These are phyloP conservation scores for Sweltsa coloradensis DNA, from an alignment of 1,140 invertebrate genomes.

Conservation along the genomic window DNA sequence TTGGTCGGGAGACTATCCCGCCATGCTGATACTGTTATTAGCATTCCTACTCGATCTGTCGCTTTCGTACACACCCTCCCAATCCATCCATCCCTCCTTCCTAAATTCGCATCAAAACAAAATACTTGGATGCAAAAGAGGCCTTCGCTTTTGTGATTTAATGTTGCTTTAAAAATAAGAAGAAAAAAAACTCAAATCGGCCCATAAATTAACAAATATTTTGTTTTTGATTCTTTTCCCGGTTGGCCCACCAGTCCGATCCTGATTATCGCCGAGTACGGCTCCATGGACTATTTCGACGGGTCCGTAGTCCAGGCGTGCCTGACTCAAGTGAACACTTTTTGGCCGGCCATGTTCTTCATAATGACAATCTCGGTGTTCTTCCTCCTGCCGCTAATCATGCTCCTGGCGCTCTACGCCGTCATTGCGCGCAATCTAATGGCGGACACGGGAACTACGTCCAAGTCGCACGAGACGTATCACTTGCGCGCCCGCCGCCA, in stretches of 20 bases:
- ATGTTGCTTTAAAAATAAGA: too few relatives aligned
- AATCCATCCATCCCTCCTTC: too few relatives aligned
- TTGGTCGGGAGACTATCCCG: too few relatives aligned
- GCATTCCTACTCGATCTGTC: too few relatives aligned
- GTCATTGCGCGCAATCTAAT: slow-evolving; percentile 73
- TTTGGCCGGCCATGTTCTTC: slow-evolving; percentile 67
- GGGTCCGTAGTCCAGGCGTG: slow-evolving; percentile 58
- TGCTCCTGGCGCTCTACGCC: slow-evolving; percentile 68
- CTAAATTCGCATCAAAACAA: too few relatives aligned
- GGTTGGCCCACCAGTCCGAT: slow-evolving; percentile 50
- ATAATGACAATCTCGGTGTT: slow-evolving; percentile 64
- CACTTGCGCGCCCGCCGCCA: slow-evolving; percentile 28
- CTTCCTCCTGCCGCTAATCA: slow-evolving; percentile 68
- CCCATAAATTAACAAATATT: too few relatives aligned
- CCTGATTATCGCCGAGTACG: slow-evolving; percentile 58
- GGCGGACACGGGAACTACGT: slow-evolving; percentile 53
- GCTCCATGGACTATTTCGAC: slow-evolving; percentile 51
- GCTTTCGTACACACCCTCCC: too few relatives aligned
- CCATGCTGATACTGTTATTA: too few relatives aligned
- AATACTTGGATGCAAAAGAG: too few relatives aligned
- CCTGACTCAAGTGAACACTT: slow-evolving; percentile 52
- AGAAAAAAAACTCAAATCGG: too few relatives aligned
- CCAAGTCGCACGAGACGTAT: slow-evolving; percentile 38
- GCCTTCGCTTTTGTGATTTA: too few relatives aligned
- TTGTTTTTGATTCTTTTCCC: slow-evolving; percentile 1